Base-by-base conservation (phyloP, 2,888 invertebrate genomes). In the Melipona bicolor region DNA sequence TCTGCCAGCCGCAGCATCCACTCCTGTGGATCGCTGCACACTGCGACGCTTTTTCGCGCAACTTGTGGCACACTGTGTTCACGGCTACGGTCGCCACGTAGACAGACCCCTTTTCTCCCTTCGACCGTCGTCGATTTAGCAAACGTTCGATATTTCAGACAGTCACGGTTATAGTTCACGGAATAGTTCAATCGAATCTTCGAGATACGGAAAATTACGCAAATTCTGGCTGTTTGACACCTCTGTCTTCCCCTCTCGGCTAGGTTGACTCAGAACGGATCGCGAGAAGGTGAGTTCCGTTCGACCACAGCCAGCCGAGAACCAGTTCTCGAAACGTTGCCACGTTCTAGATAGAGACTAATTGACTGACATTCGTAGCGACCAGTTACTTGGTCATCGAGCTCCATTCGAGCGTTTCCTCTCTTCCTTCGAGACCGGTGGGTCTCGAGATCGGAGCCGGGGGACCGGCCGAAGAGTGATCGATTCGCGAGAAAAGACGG, bases 281-380 rank as follows among this genome's bases (percentile, higher is more conserved):
- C 75, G 64, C 78, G 73, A n/a, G 43, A 79, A 54, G 74, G 74
- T 43, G 67, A 61, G 72, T 59, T 52, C 56, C 52, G 24, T 71
- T 70, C 56, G 43, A 49, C 59, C 74, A 77, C 67, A 83, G 83
- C 85, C 85, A 83, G 83, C 73, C 56, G 49, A 72, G 84, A 89
- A 83, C 90, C 89, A 88, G 88, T 91, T 90, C 90, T 92, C 88
- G 90, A 90, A 89, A 85, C 88, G 88, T 82, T 86, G 83, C 70
- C 80, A 83, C 81, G 36, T 72, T 82, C 76, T 61, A 19, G 21
- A 24, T 49, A 21, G 0, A 27, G 24, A 54, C 67, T 76, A 76
- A 81, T 83, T 65, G 50, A 59, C 54, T 65, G 50, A 59, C 54
- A 64, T 71, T 67, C 49, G 50, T 32, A 67, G 54, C 56, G 59